phyloP scores from a whole-genome alignment of 2,888 invertebrate species.

The Protonemura montana region DNA sequence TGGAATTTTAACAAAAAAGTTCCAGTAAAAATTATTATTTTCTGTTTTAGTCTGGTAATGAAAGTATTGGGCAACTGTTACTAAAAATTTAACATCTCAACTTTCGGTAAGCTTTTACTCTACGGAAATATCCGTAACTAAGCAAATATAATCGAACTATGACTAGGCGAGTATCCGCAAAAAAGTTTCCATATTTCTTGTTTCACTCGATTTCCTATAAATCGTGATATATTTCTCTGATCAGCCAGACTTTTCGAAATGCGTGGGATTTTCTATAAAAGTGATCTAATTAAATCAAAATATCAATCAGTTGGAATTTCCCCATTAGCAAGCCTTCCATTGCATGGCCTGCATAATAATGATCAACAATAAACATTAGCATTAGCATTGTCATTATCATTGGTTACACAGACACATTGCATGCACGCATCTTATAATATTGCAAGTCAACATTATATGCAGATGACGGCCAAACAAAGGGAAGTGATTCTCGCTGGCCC shows the following conservation, averaged over 20 bases:
- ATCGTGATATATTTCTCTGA: neutral
- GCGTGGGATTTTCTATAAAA: conserved; percentile 12
- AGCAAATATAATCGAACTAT: no score
- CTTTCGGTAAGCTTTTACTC: no score
- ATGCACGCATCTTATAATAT: neutral
- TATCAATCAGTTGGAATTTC: neutral
- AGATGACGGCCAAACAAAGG: neutral
- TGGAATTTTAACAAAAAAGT: no score
- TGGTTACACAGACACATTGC: neutral
- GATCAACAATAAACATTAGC: neutral
- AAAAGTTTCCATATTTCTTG: no score
- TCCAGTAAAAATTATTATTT: no score
- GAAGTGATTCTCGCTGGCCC: neutral
- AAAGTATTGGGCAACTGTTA: no score
- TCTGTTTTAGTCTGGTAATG: no score
- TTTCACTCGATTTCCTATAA: neutral
- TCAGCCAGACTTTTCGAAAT: neutral
- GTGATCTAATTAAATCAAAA: neutral
- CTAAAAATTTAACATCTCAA: no score
- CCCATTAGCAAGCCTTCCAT: neutral
- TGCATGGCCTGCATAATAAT: neutral
- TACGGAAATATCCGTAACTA: no score
- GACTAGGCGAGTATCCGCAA: no score
- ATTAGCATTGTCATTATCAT: neutral
- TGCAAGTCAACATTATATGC: neutral